Percentiles rank a stretch among this genome's conserved stretches.
These are phyloP conservation scores for Blennius ocellaris DNA, from an alignment of 2,113 vertebrate species.

Conservation along the genomic window DNA sequence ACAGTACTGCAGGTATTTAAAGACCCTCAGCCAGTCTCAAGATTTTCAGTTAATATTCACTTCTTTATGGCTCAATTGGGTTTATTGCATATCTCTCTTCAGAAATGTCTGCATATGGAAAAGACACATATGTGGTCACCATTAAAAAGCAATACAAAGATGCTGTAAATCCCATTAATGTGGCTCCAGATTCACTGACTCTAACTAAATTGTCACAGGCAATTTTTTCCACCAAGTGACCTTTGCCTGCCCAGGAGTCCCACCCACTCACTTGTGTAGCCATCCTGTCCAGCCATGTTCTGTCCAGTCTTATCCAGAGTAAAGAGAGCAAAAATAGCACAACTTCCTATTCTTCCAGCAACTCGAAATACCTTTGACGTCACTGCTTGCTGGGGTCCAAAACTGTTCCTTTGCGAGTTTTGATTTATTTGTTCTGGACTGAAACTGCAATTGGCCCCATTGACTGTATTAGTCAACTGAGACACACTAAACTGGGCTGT, in stretches of 20 bases:
- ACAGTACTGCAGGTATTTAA: not conserved
- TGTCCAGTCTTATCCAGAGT: conserved; percentile 42
- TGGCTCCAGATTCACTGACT: conserved; percentile 40
- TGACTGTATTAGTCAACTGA: conserved; percentile 22
- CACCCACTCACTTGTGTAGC: conserved; percentile 23
- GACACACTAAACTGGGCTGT: conserved; percentile 22
- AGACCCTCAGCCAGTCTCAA: not conserved
- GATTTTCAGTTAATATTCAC: conserved; percentile 18
- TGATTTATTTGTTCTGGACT: conserved; percentile 43
- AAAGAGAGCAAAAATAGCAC: conserved; percentile 67
- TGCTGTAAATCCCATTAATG: conserved; percentile 37
- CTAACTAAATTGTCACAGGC: conserved; percentile 17
- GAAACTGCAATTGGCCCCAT: conserved; percentile 10
- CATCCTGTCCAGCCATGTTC: conserved; percentile 49
- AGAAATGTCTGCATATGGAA: conserved; percentile 17
- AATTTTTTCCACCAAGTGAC: conserved; percentile 51
- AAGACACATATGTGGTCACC: conserved; percentile 14
- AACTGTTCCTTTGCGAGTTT: conserved; percentile 20
- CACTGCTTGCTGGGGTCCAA: conserved; percentile 29
- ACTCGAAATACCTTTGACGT: conserved; percentile 44
- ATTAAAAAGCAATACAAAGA: conserved; percentile 30
- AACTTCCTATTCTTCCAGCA: conserved; percentile 50
- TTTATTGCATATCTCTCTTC: not conserved
- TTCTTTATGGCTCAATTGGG: not conserved
- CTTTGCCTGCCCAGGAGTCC: conserved; percentile 11